Evolutionary conservation across 2,888 invertebrate genomes (phyloP).

Genomic region (Stenolophus ochropezus): DNA sequence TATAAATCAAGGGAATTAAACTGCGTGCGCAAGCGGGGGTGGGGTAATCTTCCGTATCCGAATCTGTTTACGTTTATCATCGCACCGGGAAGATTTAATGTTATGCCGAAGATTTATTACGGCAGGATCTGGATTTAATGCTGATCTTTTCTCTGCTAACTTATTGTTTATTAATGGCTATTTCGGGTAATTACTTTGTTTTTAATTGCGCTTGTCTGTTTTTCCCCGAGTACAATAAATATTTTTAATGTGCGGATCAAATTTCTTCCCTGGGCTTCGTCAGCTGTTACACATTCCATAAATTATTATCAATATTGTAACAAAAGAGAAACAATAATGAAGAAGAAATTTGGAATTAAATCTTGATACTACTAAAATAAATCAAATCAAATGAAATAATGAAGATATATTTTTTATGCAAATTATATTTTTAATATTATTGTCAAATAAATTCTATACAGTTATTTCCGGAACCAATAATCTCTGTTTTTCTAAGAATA

Average conservation of each 20-base stretch:
- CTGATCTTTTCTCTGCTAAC: constrained; percentile 25
- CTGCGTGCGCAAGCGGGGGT: not conserved
- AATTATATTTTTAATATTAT: too few species aligned
- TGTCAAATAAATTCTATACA: too few species aligned
- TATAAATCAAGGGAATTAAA: constrained; percentile 35
- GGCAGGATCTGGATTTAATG: constrained; percentile 37
- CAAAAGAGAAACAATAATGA: too few species aligned
- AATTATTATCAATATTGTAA: too few species aligned
- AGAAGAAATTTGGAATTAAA: too few species aligned
- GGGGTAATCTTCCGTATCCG: constrained; percentile 50
- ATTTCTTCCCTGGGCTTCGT: not conserved
- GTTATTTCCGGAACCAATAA: too few species aligned
- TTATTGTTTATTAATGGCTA: constrained; percentile 39
- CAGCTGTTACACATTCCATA: too few species aligned
- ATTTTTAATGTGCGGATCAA: not conserved
- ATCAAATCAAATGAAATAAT: too few species aligned
- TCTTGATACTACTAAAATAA: too few species aligned
- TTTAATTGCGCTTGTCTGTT: constrained; percentile 10
- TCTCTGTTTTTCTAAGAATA: too few species aligned
- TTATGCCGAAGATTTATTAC: constrained; percentile 42
- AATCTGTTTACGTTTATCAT: constrained; percentile 54
- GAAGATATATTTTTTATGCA: too few species aligned
- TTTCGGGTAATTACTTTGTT: constrained; percentile 25
- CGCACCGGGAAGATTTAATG: constrained; percentile 48
- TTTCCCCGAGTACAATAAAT: not conserved